Conservation (phyloP, 1,140 invertebrate species). For the Centruroides sculpturatus region DNA sequence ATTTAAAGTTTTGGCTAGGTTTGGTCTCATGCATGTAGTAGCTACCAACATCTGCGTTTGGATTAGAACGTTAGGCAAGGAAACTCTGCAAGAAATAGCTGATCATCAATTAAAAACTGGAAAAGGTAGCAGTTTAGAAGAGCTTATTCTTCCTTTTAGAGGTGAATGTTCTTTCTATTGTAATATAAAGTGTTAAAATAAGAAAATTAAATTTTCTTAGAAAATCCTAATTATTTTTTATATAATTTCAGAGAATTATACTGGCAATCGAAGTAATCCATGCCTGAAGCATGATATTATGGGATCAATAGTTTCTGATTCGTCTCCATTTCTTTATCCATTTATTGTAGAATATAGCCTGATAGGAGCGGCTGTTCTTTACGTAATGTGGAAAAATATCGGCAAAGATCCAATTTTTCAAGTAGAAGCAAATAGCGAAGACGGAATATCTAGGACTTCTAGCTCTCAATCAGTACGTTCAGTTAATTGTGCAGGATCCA, state of each 20-base stretch:
- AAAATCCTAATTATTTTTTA: neutral
- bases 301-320: constrained; percentile 56
- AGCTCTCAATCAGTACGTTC: constrained; percentile 5
- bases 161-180: constrained; percentile 1
- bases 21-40: constrained; percentile 95
- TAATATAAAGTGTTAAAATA: neutral
- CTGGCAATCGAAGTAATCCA: constrained; percentile 16
- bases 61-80: constrained; percentile 66
- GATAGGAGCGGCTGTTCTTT: constrained; percentile 81
- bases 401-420: constrained; percentile 17
- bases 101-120: constrained; percentile 9
- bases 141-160: constrained; percentile 17
- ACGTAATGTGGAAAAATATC: constrained; percentile 95
- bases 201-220: too few species aligned
- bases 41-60: constrained; percentile 96
- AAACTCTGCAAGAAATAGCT: constrained; percentile 19
- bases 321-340: constrained; percentile 83
- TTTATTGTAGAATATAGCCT: constrained; percentile 95
- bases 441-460: constrained; percentile 8
- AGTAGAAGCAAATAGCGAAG: neutral
- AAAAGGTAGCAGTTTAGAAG: constrained; percentile 12
- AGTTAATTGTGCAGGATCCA: constrained; percentile 60
- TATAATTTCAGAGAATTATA: constrained; percentile 11
- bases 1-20: constrained; percentile 90
- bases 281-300: constrained; percentile 22